Base-by-base conservation (phyloP, 2,888 invertebrate species). In the Scaptomyza cyrtandrae region DNA sequence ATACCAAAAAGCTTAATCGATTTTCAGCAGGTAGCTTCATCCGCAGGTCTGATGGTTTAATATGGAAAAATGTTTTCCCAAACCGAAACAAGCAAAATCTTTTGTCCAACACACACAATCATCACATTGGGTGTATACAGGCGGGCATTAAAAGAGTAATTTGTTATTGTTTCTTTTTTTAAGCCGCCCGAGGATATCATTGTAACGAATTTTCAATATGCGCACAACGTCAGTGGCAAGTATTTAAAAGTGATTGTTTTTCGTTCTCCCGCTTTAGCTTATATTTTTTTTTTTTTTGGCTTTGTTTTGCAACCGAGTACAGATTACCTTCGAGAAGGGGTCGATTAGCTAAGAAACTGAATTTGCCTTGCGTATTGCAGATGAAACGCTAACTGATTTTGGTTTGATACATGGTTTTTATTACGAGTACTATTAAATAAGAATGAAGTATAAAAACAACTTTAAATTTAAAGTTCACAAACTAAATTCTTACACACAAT, bases 1-100 rank as follows among this genome's bases (percentile, higher is more conserved):
- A 72, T 70, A 78, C 69, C 69, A 67, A 77, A 78, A 80, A 81
- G 71, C 81, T 71, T 81, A 81, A 81, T 79, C 81, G 79, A 79
- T 81, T 80, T 79, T 74, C 71, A 80, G 49, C 79, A 81, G 81
- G 78, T 78, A 73, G 64, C 69, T 59, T 62, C 62, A 69, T 78
- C 62, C 54, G 56, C 67, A 58, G 73, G 46, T 56, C 71, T 41
- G 50, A 45, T 70, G 64, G 70, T 68, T 80, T 77, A 78, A 80
- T 78, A 81, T 75, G 78, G 63, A 75, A 81, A 79, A 81, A 81
- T 78, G 69, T 81, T 72, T 75, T 75, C 49, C 68, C 70, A 66
- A 50, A 66, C 75, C 75, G 68, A 72, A 80, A 75, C 78, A 78
- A 77, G 78, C 52, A 68, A 73, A 78, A 68, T 80, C 78, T 78